Evolutionary conservation across 1,140 invertebrate genomes (phyloP), one percentile per base, ranked within the genome.

Genomic region (Drosophila sechellia): DNA sequence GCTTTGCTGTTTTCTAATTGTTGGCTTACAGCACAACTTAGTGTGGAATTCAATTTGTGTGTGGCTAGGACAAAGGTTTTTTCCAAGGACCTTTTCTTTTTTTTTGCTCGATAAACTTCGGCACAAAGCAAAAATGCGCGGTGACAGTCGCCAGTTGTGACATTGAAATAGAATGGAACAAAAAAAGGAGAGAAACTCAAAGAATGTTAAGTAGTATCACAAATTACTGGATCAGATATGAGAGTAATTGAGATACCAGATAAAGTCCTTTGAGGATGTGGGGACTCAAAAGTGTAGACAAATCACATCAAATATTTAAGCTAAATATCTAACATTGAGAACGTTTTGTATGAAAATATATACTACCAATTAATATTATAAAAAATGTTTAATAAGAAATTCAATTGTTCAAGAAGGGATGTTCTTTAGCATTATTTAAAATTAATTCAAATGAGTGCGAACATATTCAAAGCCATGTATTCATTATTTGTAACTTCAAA

Each of bases 1-100:
- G 66, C 79, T 87, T 89, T 89, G 84, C 83, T 89, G 76, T 79
- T 89, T 89, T 84, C 84, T 89, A 87, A 87, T 87, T 87, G 84
- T 87, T 87, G 84, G 84, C 84, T 87, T 87, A 87, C 79, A 87
- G 66, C 66, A 70, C 22, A 83, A 87, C 84, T 87, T 84, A 87
- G 87, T 83, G 79, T 55, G 76, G 79, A 87, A 87, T 87, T 87
- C 84, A 87, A 87, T 87, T 87, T 87, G 84, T 72, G 79, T 64
- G 69, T 65, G 39, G 37, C 35, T 56, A 55, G 35, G 56, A 40
- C 37, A 63, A 68, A 43, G 49, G 71, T 61, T 46, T 42, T 42
- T 25, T 5, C 15, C 27, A 13, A 25, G 6, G 15, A 8, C 22
- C 8, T 12, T 5, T 43, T 61, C 31, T 83, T 70, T 84, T 76